A percentile compares a stretch with the other conserved stretches of the same genome.
These are phyloP conservation scores for Psylliodes chrysocephalus DNA, from an alignment of 2,888 invertebrate genomes.

Conservation along the genomic window DNA sequence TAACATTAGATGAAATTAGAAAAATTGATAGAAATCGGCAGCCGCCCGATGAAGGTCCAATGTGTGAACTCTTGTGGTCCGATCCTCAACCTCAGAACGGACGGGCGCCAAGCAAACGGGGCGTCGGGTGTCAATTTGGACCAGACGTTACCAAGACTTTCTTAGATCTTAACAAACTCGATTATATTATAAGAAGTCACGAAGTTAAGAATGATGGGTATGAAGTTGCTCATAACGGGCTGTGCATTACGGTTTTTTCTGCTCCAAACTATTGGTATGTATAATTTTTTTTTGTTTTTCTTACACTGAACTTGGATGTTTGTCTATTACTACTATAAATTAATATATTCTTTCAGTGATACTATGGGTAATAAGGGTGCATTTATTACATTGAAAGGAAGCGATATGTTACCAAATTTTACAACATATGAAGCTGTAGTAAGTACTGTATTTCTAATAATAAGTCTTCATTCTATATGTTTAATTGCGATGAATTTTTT, in stretches of 20 bases:
- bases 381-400: conserved; percentile 93
- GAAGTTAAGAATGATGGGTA: conserved; percentile 98
- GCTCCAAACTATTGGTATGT: conserved; percentile 98
- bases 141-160: conserved; percentile 95
- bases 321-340: too few species aligned
- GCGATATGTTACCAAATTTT: conserved; percentile 89
- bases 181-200: conserved; percentile 95
- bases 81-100: conserved; percentile 94
- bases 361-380: conserved; percentile 99
- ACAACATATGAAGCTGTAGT: conserved; percentile 95
- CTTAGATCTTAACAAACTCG: conserved; percentile 84
- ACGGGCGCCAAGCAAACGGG: conserved; percentile 92
- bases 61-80: conserved; percentile 99
- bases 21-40: conserved; percentile 92
- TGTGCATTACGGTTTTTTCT: conserved; percentile 98
- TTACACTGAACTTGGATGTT: too few species aligned
- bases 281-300: too few species aligned
- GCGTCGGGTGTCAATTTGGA: conserved; percentile 98
- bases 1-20: conserved; percentile 92
- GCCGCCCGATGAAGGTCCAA: conserved; percentile 94
- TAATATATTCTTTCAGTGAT: conserved; percentile 86
- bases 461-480: too few species aligned
- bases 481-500: too few species aligned
- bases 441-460: too few species aligned
- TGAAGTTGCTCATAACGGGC: conserved; percentile 93